Base-by-base conservation (phyloP, 2,888 invertebrate species). In the Noctua comes region DNA sequence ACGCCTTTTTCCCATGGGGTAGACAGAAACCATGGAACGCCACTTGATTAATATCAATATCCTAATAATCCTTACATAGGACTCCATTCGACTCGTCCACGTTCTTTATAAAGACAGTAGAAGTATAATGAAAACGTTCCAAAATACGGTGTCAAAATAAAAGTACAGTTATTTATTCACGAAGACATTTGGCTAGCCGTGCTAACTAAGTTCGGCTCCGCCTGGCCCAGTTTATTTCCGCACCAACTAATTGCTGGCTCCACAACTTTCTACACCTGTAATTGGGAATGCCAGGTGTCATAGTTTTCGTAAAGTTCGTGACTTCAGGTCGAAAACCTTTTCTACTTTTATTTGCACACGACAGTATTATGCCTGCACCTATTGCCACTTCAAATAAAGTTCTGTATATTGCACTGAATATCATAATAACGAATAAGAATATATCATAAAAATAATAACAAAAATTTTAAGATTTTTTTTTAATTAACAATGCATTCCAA, bases 191-290 rank as follows among this genome's bases (percentile, higher is more conserved):
- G 84, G 86, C 82, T 82, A 84, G 87, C 73, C 80, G 80, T 73
- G 77, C 78, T 89, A 90, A 90, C 90, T 90, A 86, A 85, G 80
- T 86, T 86, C 73, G 62, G 40, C 85, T 89, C 84, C 85, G 88
- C 84, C 88, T 90, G 90, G 80, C 89, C 90, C 87, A 89, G 89
- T 91, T 93, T 90, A 89, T 89, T 90, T 91, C 90, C 89, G 88
- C 88, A 80, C 86, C 76, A 87, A 89, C 91, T 92, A 93, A 93
- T 92, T 93, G 91, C 91, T 88, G 86, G 77, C 82, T 87, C 90
- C 88, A 88, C 88, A 88, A 90, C 88, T 88, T 88, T 89, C 89
- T 89, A 90, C 90, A 91, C 90, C 90, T 91, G 89, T 92, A 92
- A 93, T 92, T 92, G 91, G 90, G 84, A 91, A 90, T 86, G 86